Evolutionary conservation across 2,113 vertebrate genomes (phyloP), one percentile per base, ranked within the genome.

Genomic region (Hiodon alosoides): DNA sequence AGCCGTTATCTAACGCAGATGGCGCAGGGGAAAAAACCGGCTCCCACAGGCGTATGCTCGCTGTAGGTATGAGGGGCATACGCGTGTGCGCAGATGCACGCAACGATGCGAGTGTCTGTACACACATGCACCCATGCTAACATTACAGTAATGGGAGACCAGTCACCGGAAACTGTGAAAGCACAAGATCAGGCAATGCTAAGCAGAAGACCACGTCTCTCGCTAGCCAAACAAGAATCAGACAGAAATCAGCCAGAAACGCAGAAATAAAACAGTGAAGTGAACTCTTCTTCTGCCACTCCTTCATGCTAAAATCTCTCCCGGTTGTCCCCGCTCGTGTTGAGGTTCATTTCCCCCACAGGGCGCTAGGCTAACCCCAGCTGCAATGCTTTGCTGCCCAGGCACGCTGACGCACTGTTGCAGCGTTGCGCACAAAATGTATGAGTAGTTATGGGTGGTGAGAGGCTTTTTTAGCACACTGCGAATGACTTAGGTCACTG

Each of bases 71-170:
- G 58, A 58, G 50, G 13, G 52, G 53, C 50, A 58, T 31, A 50
- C 57, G 13, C 57, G 48, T 51, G 47, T 59, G 50, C 78, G 53
- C 13, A n/a, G 76, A 75, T 46, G n/a, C 67, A 67, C 50, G 17
- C 72, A 64, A 6, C 11, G 54, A 60, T 68, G 46, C 6, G 16
- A 75, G 75, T 48, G 53, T 62, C 52, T 16, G 47, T 59, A 55
- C 51, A 16, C 57, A 68, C 58, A 16, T 31, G 67, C 48, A 69
- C 67, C 5, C 51, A 3, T 55, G 52, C 72, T 3, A 11, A 59
- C 52, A 53, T 13, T 3, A 8, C 54, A 58, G 16, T 53, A 76
- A 79, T 79, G 86, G 83, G 75, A 80, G 76, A 83, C 75, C 85
- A 9, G 11, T 11, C 3, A 14, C 14, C 2, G 7, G 57, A 59